Evolutionary conservation across 2,113 vertebrate species (phyloP).

Genomic region (Panthera uncia): DNA sequence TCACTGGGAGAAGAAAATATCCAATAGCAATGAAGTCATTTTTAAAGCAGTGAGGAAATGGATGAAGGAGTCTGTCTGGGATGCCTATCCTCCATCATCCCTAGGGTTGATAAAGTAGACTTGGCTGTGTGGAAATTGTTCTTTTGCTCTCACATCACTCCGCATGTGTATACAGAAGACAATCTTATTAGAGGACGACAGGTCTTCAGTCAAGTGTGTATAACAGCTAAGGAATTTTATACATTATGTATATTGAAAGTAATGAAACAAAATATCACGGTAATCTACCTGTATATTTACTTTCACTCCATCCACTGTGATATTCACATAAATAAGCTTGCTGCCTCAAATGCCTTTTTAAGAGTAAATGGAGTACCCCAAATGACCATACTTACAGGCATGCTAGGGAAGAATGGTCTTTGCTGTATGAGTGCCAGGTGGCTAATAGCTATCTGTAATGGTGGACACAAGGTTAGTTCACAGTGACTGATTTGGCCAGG

Average conservation of each 20-base stretch:
- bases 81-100: no score
- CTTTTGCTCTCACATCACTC: background rate
- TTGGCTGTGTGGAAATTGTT: background rate
- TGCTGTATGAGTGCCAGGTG: constrained; percentile 46
- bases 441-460: constrained; percentile 49
- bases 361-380: background rate
- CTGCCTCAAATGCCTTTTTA: constrained; percentile 33
- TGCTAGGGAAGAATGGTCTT: background rate
- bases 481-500: constrained; percentile 55
- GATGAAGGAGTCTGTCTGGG: background rate
- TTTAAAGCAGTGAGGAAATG: background rate
- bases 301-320: constrained; percentile 34
- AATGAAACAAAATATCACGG: constrained; percentile 25
- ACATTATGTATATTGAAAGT: background rate
- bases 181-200: background rate
- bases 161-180: background rate
- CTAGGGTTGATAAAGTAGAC: background rate
- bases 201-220: background rate
- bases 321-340: constrained; percentile 48
- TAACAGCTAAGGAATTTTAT: constrained; percentile 13
- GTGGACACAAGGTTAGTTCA: constrained; percentile 43
- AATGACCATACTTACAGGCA: background rate
- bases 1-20: background rate
- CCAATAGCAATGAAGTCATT: background rate
- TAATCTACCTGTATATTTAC: background rate